A percentile compares a stretch with the other conserved stretches of the same genome.
phyloP scores from a whole-genome alignment of 2,113 vertebrate genomes.

The Antechinus stuartii region DNA sequence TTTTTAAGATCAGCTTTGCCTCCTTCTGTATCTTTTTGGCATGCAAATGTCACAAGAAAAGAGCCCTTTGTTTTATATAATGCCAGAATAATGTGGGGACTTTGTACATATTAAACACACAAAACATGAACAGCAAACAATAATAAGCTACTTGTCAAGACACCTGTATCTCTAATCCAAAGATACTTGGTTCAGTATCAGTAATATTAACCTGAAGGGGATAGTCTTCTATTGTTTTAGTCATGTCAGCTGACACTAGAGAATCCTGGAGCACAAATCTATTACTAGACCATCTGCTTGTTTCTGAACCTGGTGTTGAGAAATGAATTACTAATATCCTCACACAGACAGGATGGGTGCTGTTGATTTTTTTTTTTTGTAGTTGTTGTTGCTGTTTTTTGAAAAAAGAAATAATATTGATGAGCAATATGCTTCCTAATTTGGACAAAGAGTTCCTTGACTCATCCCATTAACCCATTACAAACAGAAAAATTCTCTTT shows the following conservation, averaged over 20 bases:
- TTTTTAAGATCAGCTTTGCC: neutral
- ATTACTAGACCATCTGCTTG: constrained; percentile 45
- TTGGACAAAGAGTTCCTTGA: constrained; percentile 25
- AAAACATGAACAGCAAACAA: constrained; percentile 12
- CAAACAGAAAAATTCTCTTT: constrained; percentile 45
- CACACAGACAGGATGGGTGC: constrained; percentile 18
- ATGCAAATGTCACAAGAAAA: neutral
- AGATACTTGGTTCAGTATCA: constrained; percentile 40
- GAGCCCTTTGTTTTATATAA: neutral
- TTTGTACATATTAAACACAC: constrained; percentile 13
- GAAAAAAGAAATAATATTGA: constrained; percentile 16
- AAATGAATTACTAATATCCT: constrained; percentile 64
- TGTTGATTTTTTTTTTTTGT: neutral
- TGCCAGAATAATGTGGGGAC: constrained; percentile 1
- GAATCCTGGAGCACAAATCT: constrained; percentile 60
- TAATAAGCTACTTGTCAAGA: constrained; percentile 20
- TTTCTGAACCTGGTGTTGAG: constrained; percentile 49
- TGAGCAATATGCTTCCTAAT: constrained; percentile 39
- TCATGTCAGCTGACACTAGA: constrained; percentile 46
- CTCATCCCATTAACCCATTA: neutral
- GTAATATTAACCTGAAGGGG: constrained; percentile 22
- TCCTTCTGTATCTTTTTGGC: constrained; percentile 1
- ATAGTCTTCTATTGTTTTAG: constrained; percentile 54
- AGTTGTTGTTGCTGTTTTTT: neutral
- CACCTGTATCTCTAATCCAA: constrained; percentile 30